phyloP scores from a whole-genome alignment of 2,113 vertebrate species.

The Phycodurus eques region DNA sequence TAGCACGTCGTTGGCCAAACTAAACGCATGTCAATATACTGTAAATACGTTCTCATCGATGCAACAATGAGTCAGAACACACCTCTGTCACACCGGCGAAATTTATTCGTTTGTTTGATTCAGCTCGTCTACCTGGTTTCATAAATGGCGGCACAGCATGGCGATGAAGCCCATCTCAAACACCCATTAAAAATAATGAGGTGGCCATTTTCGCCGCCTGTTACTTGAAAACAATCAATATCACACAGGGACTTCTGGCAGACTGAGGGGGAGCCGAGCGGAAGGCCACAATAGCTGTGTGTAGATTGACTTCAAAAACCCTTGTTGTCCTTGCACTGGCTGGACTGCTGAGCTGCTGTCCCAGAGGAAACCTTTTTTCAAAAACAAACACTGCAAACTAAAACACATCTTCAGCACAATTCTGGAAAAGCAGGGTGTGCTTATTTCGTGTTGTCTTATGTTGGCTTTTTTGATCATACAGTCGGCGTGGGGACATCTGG shows the following conservation, averaged over 20 bases:
- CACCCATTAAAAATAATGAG: conserved; percentile 72
- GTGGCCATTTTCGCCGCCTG: conserved; percentile 59
- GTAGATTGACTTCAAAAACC: conserved; percentile 61
- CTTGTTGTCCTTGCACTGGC: conserved; percentile 48
- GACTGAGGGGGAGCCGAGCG: conserved; percentile 27
- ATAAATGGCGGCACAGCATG: conserved; percentile 45
- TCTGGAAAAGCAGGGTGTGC: neutral
- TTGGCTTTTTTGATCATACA: conserved; percentile 10
- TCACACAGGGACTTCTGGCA: conserved; percentile 44
- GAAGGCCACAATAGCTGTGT: conserved; percentile 44
- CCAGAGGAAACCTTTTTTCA: conserved; percentile 23
- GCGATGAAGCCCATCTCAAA: conserved; percentile 50
- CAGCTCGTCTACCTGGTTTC: conserved; percentile 28
- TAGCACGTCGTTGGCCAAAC: conserved; percentile 17
- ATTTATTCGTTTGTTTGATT: conserved; percentile 42
- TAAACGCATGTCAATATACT: conserved; percentile 17
- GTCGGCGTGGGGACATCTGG: conserved; percentile 14
- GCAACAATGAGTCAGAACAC: conserved; percentile 20
- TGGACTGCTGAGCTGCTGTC: conserved; percentile 27
- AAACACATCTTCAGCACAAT: neutral
- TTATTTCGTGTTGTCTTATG: conserved; percentile 4
- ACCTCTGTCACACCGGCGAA: conserved; percentile 20
- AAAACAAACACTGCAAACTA: conserved; percentile 1
- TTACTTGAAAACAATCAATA: conserved; percentile 67
- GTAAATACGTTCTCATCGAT: conserved; percentile 4